These are phyloP conservation scores for Globia sparganii DNA, from an alignment of 2,888 invertebrate genomes.

Conservation along the genomic window DNA sequence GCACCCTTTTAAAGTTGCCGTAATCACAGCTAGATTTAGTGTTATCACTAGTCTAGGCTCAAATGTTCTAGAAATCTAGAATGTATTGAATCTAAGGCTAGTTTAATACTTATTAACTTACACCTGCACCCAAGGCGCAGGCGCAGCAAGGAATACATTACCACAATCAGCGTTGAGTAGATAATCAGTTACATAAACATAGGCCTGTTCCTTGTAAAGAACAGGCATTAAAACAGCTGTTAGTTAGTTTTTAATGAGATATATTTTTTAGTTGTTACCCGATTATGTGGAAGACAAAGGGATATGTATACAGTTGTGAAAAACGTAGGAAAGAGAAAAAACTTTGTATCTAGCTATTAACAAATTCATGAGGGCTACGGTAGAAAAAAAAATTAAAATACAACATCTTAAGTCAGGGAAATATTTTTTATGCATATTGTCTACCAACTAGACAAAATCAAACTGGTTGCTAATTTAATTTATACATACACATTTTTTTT, in stretches of 20 bases:
- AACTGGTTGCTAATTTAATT: too few relatives aligned
- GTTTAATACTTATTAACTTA: conserved; percentile 33
- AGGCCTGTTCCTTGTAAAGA: conserved; percentile 37
- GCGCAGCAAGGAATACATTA: conserved; percentile 52
- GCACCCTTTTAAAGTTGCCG: conserved; percentile 6
- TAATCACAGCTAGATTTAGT: conserved; percentile 39
- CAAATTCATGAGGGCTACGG: background rate
- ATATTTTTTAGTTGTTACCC: conserved; percentile 8
- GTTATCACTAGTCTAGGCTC: conserved; percentile 32
- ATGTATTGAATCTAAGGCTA: conserved; percentile 37
- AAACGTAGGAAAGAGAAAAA: background rate
- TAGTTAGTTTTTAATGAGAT: background rate
- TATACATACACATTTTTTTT: too few relatives aligned
- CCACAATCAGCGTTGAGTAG: conserved; percentile 52
- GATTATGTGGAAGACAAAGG: background rate
- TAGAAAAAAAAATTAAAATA: background rate
- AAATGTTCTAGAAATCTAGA: conserved; percentile 26
- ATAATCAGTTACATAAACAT: conserved; percentile 51
- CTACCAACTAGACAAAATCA: background rate
- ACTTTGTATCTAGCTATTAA: background rate
- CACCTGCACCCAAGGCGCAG: conserved; percentile 52
- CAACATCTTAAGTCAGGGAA: background rate
- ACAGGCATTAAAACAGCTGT: conserved; percentile 39
- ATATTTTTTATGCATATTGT: background rate
- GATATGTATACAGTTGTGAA: background rate